Conservation (phyloP, 2,888 invertebrate genomes). For the Mythimna lalbum region DNA sequence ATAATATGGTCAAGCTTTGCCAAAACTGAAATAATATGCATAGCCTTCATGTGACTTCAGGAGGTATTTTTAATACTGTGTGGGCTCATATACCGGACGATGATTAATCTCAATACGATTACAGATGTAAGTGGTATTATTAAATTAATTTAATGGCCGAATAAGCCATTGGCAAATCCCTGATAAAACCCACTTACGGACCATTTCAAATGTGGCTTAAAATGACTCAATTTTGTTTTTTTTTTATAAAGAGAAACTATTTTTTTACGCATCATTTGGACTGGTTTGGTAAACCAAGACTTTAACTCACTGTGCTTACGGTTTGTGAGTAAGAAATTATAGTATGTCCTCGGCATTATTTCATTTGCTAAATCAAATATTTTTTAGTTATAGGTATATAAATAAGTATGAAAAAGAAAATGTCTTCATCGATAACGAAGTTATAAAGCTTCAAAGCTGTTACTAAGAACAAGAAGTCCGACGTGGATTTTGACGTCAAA, state of each 20-base stretch:
- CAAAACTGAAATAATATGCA: neutral
- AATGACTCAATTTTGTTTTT: neutral
- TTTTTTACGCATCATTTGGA: neutral
- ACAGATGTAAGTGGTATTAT: conserved; percentile 25
- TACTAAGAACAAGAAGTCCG: too few relatives aligned
- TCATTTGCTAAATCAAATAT: too few relatives aligned
- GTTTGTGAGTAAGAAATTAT: too few relatives aligned
- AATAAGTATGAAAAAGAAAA: too few relatives aligned
- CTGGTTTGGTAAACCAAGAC: neutral
- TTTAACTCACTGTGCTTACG: too few relatives aligned
- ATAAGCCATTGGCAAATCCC: conserved; percentile 10
- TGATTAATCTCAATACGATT: conserved; percentile 34
- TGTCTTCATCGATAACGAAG: too few relatives aligned
- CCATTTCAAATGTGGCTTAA: neutral
- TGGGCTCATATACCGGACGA: conserved; percentile 23
- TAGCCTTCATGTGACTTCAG: conserved; percentile 29
- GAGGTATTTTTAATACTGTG: conserved; percentile 23
- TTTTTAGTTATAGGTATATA: too few relatives aligned
- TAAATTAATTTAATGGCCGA: conserved; percentile 27
- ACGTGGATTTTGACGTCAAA: too few relatives aligned
- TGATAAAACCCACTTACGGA: neutral
- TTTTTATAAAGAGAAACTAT: too few relatives aligned
- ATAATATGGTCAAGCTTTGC: neutral
- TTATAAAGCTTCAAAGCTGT: too few relatives aligned
- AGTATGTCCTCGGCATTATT: too few relatives aligned